Percentiles rank a stretch among this genome's conserved stretches.
These are phyloP conservation scores for Zaprionus vittiger DNA, from an alignment of 1,140 invertebrate genomes.

Conservation along the genomic window DNA sequence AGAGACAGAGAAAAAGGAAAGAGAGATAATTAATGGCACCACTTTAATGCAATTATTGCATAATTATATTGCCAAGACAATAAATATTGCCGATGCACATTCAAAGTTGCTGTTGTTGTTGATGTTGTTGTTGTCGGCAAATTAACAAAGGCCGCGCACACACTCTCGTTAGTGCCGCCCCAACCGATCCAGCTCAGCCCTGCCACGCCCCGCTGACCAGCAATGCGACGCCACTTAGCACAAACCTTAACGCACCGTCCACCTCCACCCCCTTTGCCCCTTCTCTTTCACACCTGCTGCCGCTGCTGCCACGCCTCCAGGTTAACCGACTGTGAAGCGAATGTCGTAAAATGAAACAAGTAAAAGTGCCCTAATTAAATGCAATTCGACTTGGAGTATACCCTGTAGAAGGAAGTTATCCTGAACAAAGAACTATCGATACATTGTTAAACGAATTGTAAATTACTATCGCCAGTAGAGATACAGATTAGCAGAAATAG, in stretches of 20 bases:
- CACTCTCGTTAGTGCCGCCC: slow-evolving; percentile 33
- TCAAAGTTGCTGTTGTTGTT: slow-evolving; percentile 40
- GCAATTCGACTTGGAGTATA: not conserved
- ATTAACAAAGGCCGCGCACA: slow-evolving; percentile 63
- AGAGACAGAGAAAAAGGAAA: slow-evolving; percentile 9
- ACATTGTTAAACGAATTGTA: not conserved
- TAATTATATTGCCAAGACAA: slow-evolving; percentile 78
- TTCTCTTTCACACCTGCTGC: not conserved
- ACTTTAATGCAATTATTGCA: slow-evolving; percentile 80
- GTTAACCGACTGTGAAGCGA: slow-evolving; percentile 43
- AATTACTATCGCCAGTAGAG: too few species aligned
- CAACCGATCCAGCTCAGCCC: slow-evolving; percentile 18
- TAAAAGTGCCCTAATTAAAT: not conserved
- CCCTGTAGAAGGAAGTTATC: not conserved
- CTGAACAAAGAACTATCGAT: not conserved
- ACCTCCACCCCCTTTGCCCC: not conserved
- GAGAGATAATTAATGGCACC: slow-evolving; percentile 75
- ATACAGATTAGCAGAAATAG: too few species aligned
- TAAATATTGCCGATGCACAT: slow-evolving; percentile 69
- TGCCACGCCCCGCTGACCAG: slow-evolving; percentile 38
- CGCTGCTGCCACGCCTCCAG: not conserved
- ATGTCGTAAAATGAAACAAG: slow-evolving; percentile 35
- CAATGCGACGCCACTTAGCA: slow-evolving; percentile 23
- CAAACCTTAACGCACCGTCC: not conserved
- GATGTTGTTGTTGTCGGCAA: slow-evolving; percentile 57